Base-by-base conservation (phyloP, 2,113 vertebrate genomes). In the Microcebus ravelobensis region DNA sequence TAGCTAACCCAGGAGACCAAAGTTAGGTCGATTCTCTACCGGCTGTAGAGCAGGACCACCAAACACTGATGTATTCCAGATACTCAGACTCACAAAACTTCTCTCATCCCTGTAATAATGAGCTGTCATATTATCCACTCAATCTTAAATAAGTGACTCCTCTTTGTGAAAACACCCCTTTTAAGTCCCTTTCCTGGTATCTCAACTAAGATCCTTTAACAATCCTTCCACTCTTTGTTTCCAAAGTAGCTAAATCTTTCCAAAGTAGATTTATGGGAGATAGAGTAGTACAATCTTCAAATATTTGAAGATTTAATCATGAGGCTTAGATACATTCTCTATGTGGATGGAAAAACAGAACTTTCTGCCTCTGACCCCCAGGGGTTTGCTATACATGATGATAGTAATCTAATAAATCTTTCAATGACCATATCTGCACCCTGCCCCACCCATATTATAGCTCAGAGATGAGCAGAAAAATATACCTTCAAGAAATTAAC, bases 261-360 rank as follows among this genome's bases (percentile, higher is more conserved):
- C 80, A 80, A 90, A 76, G 57, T 76, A 87, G 63, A 83, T 74
- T 95, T 84, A 87, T 90, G 59, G 11, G 85, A 80, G 52, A 73
- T 70, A 34, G 9, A 29, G 9, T 36, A 65, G 23, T 59, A 61
- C 25, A 63, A 83, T 65, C 48, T 89, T 81, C 86, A 96, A 95
- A 94, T 94, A 81, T 74, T 65, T 87, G 39, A 84, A 90, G 59
- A 87, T 90, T 61, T 65, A 94, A 85, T 71, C 76, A 86, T 65
- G n/a, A 94, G 74, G 17, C 10, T 83, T 85, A 97, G 4, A 52
- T 29, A 81, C 36, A 77, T 15, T 70, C 50, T 39, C 59, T 81
- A 25, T 71, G 45, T 87, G 81, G 61, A 70, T 80, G 36, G 7
- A 89, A 97, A 6, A 95, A 90, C 25, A 70, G 87, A 45, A 0